Conservation (phyloP, 2,113 vertebrate species). For the Seriola dumerili region DNA sequence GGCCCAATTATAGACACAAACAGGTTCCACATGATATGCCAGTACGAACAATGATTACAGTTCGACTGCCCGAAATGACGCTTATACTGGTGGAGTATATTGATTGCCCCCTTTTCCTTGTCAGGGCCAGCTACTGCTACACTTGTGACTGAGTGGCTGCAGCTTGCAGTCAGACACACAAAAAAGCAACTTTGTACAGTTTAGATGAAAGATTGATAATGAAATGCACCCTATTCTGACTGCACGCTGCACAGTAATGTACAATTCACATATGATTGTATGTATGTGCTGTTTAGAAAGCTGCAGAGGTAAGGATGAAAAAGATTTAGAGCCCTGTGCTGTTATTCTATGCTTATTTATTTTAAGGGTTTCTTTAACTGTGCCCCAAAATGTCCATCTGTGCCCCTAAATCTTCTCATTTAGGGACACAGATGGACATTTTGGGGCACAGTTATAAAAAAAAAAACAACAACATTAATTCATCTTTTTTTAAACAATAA, state of each 20-base stretch:
- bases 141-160: slow-evolving; percentile 26
- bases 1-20: slow-evolving; percentile 56
- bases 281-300: background rate
- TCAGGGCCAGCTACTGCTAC: slow-evolving; percentile 24
- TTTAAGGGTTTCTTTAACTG: too few relatives aligned
- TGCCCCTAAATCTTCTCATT: too few relatives aligned
- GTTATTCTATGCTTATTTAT: background rate
- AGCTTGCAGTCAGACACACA: background rate
- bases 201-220: slow-evolving; percentile 5
- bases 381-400: too few relatives aligned
- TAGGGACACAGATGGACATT: too few relatives aligned
- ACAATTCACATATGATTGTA: slow-evolving; percentile 3
- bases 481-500: too few relatives aligned
- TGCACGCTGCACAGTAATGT: background rate
- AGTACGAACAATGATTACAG: slow-evolving; percentile 58
- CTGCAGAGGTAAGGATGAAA: background rate
- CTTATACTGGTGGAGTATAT: slow-evolving; percentile 45
- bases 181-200: background rate
- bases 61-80: slow-evolving; percentile 35
- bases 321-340: background rate
- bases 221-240: background rate
- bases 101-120: slow-evolving; percentile 39
- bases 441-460: too few relatives aligned
- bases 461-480: too few relatives aligned
- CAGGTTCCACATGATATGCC: slow-evolving; percentile 42